Percentiles rank a stretch among this genome's conserved stretches.
These are phyloP conservation scores for Martes martes DNA, from an alignment of 2,113 vertebrate species.

Conservation along the genomic window DNA sequence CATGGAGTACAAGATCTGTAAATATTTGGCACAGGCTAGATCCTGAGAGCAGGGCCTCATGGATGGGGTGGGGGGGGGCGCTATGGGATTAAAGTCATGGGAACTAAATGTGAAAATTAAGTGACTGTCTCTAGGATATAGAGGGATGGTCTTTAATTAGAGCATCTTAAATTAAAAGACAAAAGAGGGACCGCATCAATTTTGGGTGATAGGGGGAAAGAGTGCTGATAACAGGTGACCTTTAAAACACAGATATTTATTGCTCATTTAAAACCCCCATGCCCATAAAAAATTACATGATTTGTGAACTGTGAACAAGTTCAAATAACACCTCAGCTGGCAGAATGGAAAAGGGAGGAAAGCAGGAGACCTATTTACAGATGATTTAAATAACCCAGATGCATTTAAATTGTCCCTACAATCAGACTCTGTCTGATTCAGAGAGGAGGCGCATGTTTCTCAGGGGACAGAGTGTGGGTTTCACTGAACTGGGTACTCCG, in stretches of 20 bases:
- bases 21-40: background rate
- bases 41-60: background rate
- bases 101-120: background rate
- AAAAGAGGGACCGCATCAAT: background rate
- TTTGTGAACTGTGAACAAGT: background rate
- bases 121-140: background rate
- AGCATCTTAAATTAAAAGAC: background rate
- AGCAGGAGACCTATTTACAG: background rate
- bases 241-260: background rate
- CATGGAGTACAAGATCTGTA: background rate
- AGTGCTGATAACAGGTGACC: background rate
- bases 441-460: background rate
- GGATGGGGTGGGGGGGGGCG: too few relatives aligned
- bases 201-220: background rate
- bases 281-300: background rate
- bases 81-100: background rate
- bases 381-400: constrained; percentile 25
- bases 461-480: background rate
- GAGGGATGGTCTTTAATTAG: background rate
- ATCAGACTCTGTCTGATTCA: background rate
- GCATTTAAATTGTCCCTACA: constrained; percentile 14
- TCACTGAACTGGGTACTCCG: background rate
- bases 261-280: background rate
- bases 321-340: background rate
- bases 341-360: background rate